Evolutionary conservation across 2,888 invertebrate species (phyloP).

Genomic region (Caenorhabditis macrosperma): DNA sequence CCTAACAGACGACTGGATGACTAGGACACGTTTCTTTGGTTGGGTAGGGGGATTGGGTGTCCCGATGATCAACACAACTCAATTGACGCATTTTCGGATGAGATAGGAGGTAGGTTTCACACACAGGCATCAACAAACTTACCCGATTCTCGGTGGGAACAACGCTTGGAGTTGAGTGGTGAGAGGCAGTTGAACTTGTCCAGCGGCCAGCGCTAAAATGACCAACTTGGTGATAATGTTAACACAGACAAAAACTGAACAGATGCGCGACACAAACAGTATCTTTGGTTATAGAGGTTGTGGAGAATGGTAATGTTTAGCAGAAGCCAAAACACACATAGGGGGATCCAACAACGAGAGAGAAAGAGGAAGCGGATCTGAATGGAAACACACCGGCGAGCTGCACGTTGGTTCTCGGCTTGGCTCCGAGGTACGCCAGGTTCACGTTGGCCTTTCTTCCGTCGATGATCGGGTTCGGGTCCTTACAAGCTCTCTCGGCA

Average conservation of each 20-base stretch:
- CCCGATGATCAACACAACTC: constrained; percentile 38
- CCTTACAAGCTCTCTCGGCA: constrained; percentile 96
- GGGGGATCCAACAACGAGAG: not conserved
- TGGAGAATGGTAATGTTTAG: constrained; percentile 57
- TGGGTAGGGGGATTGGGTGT: not conserved
- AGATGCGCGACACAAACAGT: constrained; percentile 48
- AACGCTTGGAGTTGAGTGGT: constrained; percentile 75
- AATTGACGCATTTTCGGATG: constrained; percentile 15
- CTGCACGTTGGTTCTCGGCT: constrained; percentile 85
- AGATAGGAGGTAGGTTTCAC: constrained; percentile 48
- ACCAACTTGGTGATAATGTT: constrained; percentile 56
- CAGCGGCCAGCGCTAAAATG: constrained; percentile 72
- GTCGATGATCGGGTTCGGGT: constrained; percentile 98
- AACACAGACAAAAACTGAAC: constrained; percentile 57
- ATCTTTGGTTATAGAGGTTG: constrained; percentile 43
- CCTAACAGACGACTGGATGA: constrained; percentile 24
- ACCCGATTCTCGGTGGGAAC: constrained; percentile 71
- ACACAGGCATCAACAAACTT: constrained; percentile 62
- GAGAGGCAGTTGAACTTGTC: constrained; percentile 70
- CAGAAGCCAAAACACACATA: constrained; percentile 56
- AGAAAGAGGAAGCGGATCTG: constrained; percentile 2
- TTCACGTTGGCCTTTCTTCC: constrained; percentile 98
- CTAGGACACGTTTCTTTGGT: constrained; percentile 26
- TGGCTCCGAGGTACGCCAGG: constrained; percentile 96
- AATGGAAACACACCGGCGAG: constrained; percentile 71